A percentile compares a stretch with the other conserved stretches of the same genome.
Conservation (phyloP, 1,140 invertebrate species). For the Hyles vespertilio region DNA sequence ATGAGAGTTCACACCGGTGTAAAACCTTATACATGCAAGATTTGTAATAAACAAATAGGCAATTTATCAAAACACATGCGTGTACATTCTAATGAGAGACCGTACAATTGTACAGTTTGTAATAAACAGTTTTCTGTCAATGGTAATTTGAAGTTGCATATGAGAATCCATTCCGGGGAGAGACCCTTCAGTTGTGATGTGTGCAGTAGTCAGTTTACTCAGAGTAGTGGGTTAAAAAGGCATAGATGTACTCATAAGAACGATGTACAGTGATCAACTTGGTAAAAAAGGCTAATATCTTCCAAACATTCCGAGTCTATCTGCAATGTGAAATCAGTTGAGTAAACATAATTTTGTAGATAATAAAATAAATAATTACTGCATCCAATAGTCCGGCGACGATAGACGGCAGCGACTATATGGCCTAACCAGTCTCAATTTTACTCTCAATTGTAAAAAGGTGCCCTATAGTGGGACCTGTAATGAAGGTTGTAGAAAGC, state of each 20-base stretch:
- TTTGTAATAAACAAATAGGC: conserved; percentile 64
- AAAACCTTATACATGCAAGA: conserved; percentile 58
- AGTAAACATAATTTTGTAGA: too few species aligned
- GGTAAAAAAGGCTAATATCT: neutral
- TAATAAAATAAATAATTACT: too few species aligned
- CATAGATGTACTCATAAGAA: conserved; percentile 40
- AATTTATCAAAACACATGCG: conserved; percentile 81
- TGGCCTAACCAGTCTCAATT: too few species aligned
- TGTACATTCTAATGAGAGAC: conserved; percentile 82
- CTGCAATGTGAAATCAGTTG: too few species aligned
- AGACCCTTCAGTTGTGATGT: conserved; percentile 38
- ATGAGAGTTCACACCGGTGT: conserved; percentile 48
- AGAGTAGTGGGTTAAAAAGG: conserved; percentile 46
- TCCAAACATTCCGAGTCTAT: too few species aligned
- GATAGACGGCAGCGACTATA: too few species aligned
- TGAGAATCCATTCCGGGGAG: conserved; percentile 73
- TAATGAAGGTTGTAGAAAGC: too few species aligned
- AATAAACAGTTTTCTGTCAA: conserved; percentile 79
- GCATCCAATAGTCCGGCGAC: too few species aligned
- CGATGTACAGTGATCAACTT: neutral
- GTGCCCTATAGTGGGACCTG: too few species aligned
- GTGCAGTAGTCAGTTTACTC: conserved; percentile 48
- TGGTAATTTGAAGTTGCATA: conserved; percentile 75
- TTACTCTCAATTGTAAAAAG: too few species aligned
- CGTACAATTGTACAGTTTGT: conserved; percentile 78